phyloP scores from a whole-genome alignment of 37 sponge, comb jelly and placozoan species.

The Diacarnus erythraeanus region DNA sequence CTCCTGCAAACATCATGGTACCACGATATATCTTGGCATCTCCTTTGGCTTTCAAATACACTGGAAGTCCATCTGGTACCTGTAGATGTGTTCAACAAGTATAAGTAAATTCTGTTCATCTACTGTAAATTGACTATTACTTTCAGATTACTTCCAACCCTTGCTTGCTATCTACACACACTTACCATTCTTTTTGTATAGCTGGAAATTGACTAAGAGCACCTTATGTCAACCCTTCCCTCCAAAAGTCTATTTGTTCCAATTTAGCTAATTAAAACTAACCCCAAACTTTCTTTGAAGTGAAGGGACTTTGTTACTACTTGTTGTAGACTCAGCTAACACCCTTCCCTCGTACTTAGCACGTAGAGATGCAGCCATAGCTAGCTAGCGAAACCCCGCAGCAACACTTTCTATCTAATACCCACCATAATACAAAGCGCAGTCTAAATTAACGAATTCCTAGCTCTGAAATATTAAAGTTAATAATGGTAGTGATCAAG shows the following conservation, averaged over 20 bases:
- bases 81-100: background rate
- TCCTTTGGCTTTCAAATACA: slow-evolving; percentile 24
- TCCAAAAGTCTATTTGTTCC: background rate
- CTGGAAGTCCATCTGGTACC: slow-evolving; percentile 39
- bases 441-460: no score
- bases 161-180: no score
- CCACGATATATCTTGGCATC: slow-evolving; percentile 37
- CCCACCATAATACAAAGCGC: no score
- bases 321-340: slow-evolving; percentile 3
- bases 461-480: no score
- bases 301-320: slow-evolving; percentile 27
- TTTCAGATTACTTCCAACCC: background rate
- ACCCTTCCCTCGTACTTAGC: slow-evolving; percentile 29
- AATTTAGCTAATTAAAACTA: slow-evolving; percentile 5
- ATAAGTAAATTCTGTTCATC: background rate
- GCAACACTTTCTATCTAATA: no score
- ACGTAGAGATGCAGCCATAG: slow-evolving; percentile 4
- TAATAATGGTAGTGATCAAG: background rate
- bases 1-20: slow-evolving; percentile 33
- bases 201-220: no score
- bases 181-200: no score
- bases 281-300: slow-evolving; percentile 55
- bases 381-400: no score
- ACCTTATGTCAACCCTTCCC: no score
- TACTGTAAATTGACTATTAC: background rate